Conservation (phyloP, 2,888 invertebrate genomes). For the Zeuzera pyrina region DNA sequence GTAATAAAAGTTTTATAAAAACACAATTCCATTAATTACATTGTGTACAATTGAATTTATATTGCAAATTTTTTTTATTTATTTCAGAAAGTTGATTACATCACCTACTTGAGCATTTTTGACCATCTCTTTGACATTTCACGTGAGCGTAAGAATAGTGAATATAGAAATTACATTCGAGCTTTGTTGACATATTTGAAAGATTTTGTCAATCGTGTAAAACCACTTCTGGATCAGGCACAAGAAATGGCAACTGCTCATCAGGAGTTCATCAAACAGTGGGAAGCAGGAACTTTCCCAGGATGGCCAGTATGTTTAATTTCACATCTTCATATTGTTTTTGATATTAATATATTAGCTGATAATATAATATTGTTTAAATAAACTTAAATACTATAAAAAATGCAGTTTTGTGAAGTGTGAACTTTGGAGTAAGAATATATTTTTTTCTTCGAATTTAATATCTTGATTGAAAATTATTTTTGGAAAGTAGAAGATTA, state of each 20-base stretch:
- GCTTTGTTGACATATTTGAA: slow-evolving; percentile 88
- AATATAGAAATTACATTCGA: slow-evolving; percentile 88
- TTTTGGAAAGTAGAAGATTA: neutral
- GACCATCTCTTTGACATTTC: slow-evolving; percentile 97
- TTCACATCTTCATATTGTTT: slow-evolving; percentile 1
- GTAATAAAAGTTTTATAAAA: no score
- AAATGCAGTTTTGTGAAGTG: slow-evolving; percentile 4
- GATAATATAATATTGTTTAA: neutral
- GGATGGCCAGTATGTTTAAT: slow-evolving; percentile 91
- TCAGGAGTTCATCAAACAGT: slow-evolving; percentile 87
- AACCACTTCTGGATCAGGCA: slow-evolving; percentile 88
- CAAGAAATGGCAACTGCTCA: slow-evolving; percentile 84
- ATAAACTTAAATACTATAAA: neutral
- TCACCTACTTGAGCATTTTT: slow-evolving; percentile 93
- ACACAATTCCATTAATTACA: no score
- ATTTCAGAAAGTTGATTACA: slow-evolving; percentile 92
- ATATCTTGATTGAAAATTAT: neutral
- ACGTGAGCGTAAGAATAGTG: slow-evolving; percentile 90
- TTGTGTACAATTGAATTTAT: no score
- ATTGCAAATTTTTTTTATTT: no score
- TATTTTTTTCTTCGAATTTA: slow-evolving; percentile 5
- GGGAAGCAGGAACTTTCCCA: slow-evolving; percentile 91
- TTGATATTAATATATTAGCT: neutral
- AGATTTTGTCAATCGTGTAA: slow-evolving; percentile 86
- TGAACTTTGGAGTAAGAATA: neutral